phyloP scores from a whole-genome alignment of 2,888 invertebrate genomes.

The Emmelina monodactyla region DNA sequence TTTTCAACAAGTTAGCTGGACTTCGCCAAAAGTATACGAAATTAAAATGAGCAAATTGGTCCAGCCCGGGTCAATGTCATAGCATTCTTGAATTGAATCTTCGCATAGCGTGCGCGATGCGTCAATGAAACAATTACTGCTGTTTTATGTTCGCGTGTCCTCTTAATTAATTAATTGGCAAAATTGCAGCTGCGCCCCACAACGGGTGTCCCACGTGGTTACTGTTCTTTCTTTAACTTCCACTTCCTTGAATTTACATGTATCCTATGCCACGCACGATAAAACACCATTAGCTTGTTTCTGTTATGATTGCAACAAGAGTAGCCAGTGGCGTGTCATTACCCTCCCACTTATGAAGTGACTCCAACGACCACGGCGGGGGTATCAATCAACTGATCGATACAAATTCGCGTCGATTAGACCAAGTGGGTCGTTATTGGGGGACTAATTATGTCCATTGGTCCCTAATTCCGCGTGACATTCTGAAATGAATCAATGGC shows the following conservation, averaged over 20 bases:
- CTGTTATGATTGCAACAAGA: neutral
- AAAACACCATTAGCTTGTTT: neutral
- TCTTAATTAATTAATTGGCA: conserved; percentile 23
- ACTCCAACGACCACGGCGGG: conserved; percentile 20
- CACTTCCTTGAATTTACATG: no score
- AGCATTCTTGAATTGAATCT: no score
- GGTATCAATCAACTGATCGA: conserved; percentile 44
- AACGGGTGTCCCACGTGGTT: conserved; percentile 22
- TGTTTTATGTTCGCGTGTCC: conserved; percentile 30
- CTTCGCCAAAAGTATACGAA: no score
- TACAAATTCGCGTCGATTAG: conserved; percentile 60
- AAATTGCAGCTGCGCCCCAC: conserved; percentile 17
- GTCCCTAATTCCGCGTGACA: conserved; percentile 39
- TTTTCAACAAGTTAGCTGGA: no score
- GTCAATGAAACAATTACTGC: conserved; percentile 33
- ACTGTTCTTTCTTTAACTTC: conserved; percentile 19
- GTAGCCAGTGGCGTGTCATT: neutral
- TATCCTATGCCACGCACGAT: no score
- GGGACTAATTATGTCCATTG: conserved; percentile 50
- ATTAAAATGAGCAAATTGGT: no score
- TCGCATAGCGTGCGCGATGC: no score
- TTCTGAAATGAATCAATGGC: conserved; percentile 2
- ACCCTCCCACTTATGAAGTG: neutral
- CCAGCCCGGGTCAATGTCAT: conserved; percentile 23
- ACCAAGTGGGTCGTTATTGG: conserved; percentile 32